Evolutionary conservation across 2,797 vertebrate species (phyloP).

Genomic region (Octomys mimax): DNA sequence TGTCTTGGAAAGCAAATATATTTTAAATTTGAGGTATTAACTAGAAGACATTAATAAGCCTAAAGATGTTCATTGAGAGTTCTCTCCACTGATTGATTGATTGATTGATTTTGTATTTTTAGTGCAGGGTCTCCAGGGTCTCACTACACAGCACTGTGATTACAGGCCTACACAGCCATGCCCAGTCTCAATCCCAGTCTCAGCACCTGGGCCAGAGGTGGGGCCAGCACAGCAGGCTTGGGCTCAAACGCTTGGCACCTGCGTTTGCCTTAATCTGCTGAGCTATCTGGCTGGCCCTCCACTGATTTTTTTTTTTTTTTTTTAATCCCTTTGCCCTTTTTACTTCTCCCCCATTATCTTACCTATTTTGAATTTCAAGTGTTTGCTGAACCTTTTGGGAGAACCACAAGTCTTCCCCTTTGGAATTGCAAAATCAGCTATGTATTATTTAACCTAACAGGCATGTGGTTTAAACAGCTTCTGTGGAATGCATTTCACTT

Average conservation of each 20-base stretch:
- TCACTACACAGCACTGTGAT: too few species aligned
- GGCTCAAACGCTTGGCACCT: too few species aligned
- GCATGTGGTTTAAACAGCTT: not conserved
- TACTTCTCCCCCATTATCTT: slow-evolving; percentile 9
- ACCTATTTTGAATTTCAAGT: slow-evolving; percentile 49
- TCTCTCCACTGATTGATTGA: not conserved
- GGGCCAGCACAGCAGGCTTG: too few species aligned
- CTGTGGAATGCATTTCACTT: slow-evolving; percentile 9
- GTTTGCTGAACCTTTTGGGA: not conserved
- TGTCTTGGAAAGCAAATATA: not conserved
- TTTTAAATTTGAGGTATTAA: not conserved
- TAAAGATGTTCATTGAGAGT: slow-evolving; percentile 42
- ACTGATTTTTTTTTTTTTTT: not conserved
- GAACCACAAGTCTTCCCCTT: slow-evolving; percentile 21
- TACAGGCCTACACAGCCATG: too few species aligned
- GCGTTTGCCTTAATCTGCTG: not conserved
- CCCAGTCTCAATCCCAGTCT: too few species aligned
- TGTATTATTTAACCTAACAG: not conserved
- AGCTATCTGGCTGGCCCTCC: too few species aligned
- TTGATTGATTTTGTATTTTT: too few species aligned
- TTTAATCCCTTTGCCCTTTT: not conserved
- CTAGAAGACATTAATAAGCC: not conserved
- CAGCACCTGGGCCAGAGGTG: too few species aligned
- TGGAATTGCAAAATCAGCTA: not conserved
- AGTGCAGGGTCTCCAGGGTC: too few species aligned